A percentile compares a stretch with the other conserved stretches of the same genome.
phyloP scores from a whole-genome alignment of 2,113 vertebrate species.

The Malurus cyaneus region DNA sequence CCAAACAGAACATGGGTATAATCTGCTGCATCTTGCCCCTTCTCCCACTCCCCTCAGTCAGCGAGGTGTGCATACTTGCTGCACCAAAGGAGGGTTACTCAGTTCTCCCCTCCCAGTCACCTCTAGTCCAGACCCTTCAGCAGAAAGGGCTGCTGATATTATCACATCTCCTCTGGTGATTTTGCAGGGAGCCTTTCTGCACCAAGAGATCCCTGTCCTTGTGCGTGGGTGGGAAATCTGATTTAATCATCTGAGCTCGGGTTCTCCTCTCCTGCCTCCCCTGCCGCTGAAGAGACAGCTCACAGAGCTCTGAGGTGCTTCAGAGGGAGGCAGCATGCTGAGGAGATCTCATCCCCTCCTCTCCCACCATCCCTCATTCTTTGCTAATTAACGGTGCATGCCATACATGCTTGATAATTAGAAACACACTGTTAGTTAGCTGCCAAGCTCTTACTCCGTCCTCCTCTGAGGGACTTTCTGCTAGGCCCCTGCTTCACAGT shows the following conservation, averaged over 20 bases:
- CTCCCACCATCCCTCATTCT: constrained; percentile 25
- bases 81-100: background rate
- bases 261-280: background rate
- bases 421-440: background rate
- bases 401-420: constrained; percentile 11
- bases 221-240: background rate
- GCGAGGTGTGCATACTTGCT: background rate
- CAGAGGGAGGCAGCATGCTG: constrained; percentile 11
- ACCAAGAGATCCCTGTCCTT: background rate
- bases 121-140: background rate
- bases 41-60: background rate
- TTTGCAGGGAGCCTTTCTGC: background rate
- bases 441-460: constrained; percentile 18
- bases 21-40: background rate
- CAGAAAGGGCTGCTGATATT: background rate
- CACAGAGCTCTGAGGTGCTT: background rate
- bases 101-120: background rate
- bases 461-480: background rate
- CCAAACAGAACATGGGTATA: background rate
- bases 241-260: background rate
- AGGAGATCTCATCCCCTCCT: background rate
- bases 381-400: constrained; percentile 34
- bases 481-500: background rate
- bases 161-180: background rate
- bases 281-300: background rate